Conservation (phyloP, 2,113 vertebrate genomes). For the Paramisgurnus dabryanus region DNA sequence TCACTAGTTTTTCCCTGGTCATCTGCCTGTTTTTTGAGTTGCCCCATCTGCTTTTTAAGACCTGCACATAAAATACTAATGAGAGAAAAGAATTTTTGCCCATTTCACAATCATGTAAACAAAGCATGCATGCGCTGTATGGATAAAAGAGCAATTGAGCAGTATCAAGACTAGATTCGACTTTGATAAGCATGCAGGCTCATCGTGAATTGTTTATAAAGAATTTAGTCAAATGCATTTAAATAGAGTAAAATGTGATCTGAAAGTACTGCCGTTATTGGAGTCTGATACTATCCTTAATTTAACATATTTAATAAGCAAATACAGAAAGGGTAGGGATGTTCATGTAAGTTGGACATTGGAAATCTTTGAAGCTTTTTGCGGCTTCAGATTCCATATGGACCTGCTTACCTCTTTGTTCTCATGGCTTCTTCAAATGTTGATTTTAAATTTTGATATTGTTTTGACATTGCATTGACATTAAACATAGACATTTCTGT, state of each 20-base stretch:
- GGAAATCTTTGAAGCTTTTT: background rate
- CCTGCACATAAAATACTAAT: background rate
- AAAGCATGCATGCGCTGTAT: background rate
- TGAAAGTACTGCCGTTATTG: no score
- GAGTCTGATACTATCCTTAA: no score
- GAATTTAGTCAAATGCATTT: no score
- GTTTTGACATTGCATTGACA: background rate
- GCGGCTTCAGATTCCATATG: background rate
- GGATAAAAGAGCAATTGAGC: background rate
- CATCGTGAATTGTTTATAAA: no score
- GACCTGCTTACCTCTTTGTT: background rate
- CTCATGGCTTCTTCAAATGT: background rate
- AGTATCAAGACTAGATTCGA: background rate
- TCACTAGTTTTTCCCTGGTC: background rate
- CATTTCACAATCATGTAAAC: conserved; percentile 2
- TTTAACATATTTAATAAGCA: background rate
- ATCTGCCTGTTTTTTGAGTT: background rate
- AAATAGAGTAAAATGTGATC: no score
- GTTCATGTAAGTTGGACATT: background rate
- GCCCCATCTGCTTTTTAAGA: conserved; percentile 7
- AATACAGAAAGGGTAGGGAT: background rate
- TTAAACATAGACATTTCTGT: background rate
- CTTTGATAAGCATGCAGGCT: no score
- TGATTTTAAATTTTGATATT: no score
- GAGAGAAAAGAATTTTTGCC: conserved; percentile 4